Evolutionary conservation across 2,888 invertebrate genomes (phyloP), one percentile per base, ranked within the genome.

Genomic region (Notodonta ziczac): DNA sequence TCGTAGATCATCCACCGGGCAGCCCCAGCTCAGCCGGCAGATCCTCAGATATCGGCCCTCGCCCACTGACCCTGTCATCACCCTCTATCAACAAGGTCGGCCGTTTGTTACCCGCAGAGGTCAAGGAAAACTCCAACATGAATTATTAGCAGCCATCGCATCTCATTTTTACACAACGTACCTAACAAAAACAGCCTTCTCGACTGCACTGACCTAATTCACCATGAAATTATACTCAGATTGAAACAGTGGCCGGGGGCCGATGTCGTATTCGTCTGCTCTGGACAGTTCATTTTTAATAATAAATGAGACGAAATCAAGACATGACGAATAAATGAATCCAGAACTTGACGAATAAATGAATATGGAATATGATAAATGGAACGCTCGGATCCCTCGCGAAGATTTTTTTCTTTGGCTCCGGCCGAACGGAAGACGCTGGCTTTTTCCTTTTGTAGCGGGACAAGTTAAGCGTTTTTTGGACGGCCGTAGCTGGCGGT

Each of bases 231-330:
- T 90, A 91, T 88, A 84, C 85, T 81, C 83, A 91, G 91, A 90
- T 92, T 90, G 91, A 90, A 93, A 91, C 91, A 88, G 90, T 91
- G 87, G 90, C 90, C 87, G 83, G 81, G 79, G 85, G 85, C 87
- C 85, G 85, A 85, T 84, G 89, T 88, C 87, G 84, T 87, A 80
- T 84, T 84, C 87, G 80, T 87, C 91, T 94, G 94, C 84, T 88
- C 77, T 79, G 88, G 94, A 94, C 94, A 94, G 93, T 92, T 94
- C 94, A 94, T 94, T 94, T 94, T 94, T 94, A 94, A 94, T 94
- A 94, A 93, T 93, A 94, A 94, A 94, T 94, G 94, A 93, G 93
- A 93, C 89, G 94, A 94, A 94, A 94, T 94, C 94, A 94, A 93
- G 93, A 93, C 92, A 91, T 92, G 94, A 93, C 93, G 94, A 94